Conservation (phyloP, 2,113 vertebrate species). For the Lepus timidus region DNA sequence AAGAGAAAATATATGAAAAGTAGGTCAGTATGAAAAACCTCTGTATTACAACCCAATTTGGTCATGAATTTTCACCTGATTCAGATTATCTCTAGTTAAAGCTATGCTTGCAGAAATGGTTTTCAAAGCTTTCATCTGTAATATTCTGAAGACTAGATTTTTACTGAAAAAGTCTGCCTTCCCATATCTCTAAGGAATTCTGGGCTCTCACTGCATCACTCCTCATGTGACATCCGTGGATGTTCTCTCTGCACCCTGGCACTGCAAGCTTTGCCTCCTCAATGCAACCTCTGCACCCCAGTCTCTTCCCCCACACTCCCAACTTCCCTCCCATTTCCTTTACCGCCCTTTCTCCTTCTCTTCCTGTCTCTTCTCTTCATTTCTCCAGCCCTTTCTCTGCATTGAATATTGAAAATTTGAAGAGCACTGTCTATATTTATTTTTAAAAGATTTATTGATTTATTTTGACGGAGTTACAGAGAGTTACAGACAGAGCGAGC, state of each 20-base stretch:
- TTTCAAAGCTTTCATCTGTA: conserved; percentile 19
- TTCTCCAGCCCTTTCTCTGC: neutral
- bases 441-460: too few relatives aligned
- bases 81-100: neutral
- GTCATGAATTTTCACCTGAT: neutral
- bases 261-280: neutral
- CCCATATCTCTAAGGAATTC: neutral
- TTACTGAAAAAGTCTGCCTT: neutral
- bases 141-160: conserved; percentile 15
- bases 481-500: too few relatives aligned
- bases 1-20: neutral
- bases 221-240: neutral
- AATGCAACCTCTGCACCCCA: neutral
- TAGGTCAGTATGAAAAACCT: neutral
- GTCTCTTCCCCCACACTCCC: neutral
- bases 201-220: neutral
- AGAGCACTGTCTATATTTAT: neutral
- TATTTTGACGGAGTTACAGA: too few relatives aligned
- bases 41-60: neutral
- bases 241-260: neutral
- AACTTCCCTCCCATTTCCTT: neutral
- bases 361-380: neutral
- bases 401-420: neutral
- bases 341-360: neutral
- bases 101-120: neutral